Evolutionary conservation across 2,113 vertebrate genomes (phyloP).

Genomic region (Halichoeres trimaculatus): DNA sequence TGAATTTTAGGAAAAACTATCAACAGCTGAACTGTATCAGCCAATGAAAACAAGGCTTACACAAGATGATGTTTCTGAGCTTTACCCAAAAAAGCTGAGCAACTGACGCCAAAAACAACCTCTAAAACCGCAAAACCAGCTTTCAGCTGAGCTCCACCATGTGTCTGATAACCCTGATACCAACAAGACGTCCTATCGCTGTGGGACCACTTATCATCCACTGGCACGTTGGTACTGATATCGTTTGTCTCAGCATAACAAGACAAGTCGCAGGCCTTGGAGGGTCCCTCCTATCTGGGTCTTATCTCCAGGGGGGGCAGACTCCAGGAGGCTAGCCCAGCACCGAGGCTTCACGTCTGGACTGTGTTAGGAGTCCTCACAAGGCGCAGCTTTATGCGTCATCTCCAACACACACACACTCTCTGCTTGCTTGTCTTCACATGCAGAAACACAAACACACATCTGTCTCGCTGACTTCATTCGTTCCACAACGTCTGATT

Average conservation of each 20-base stretch:
- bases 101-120: neutral
- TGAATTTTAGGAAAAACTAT: neutral
- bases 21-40: neutral
- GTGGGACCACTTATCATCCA: slow-evolving; percentile 26
- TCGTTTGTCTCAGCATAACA: slow-evolving; percentile 10
- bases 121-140: neutral
- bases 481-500: slow-evolving; percentile 27
- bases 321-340: neutral
- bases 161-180: slow-evolving; percentile 20
- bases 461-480: slow-evolving; percentile 9
- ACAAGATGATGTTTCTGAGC: neutral
- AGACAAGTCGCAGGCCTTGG: slow-evolving; percentile 46
- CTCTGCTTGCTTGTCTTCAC: neutral
- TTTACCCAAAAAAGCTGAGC: too few species aligned
- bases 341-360: slow-evolving; percentile 5
- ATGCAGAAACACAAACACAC: slow-evolving; percentile 10
- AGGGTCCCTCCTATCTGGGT: slow-evolving; percentile 24
- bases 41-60: neutral
- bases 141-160: neutral
- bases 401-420: neutral
- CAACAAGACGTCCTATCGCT: neutral
- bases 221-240: neutral
- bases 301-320: slow-evolving; percentile 26
- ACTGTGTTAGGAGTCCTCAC: neutral
- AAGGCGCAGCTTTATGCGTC: slow-evolving; percentile 9